These are phyloP conservation scores for Noctua comes DNA, from an alignment of 2,888 invertebrate species.

Conservation along the genomic window DNA sequence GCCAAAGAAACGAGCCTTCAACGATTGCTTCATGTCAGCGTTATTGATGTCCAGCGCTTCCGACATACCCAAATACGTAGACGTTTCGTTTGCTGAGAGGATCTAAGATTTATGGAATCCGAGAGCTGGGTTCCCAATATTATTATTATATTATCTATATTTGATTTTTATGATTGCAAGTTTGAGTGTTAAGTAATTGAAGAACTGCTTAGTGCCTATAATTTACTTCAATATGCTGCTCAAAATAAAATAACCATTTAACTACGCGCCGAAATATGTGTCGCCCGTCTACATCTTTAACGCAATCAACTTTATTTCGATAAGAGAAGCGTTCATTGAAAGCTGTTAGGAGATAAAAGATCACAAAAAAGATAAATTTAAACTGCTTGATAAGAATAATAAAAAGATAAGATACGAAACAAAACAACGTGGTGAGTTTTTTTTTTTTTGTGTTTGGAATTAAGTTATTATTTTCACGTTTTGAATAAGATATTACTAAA, in stretches of 20 bases:
- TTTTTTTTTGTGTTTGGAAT: conserved; percentile 19
- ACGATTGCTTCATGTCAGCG: no score
- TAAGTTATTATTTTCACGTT: conserved; percentile 18
- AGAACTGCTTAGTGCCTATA: neutral
- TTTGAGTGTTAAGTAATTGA: neutral
- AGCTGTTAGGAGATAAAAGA: conserved; percentile 51
- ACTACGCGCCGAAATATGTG: conserved; percentile 1
- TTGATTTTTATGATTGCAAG: no score
- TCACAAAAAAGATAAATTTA: conserved; percentile 38
- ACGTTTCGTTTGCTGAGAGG: no score
- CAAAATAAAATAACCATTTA: neutral
- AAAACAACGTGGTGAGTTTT: conserved; percentile 10
- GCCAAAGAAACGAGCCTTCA: no score
- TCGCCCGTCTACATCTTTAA: conserved; percentile 30
- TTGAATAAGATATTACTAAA: neutral
- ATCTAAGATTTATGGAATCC: no score
- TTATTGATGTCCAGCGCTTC: no score
- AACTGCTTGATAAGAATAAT: conserved; percentile 35
- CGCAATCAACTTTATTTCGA: conserved; percentile 32
- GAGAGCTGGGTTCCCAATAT: no score
- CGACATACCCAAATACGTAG: no score
- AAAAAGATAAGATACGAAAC: conserved; percentile 43
- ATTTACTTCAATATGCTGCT: neutral
- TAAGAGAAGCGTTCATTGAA: conserved; percentile 52
- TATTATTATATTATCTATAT: no score